Conservation (phyloP, 2,797 vertebrate species). For the Mormyrops boulengeri region DNA sequence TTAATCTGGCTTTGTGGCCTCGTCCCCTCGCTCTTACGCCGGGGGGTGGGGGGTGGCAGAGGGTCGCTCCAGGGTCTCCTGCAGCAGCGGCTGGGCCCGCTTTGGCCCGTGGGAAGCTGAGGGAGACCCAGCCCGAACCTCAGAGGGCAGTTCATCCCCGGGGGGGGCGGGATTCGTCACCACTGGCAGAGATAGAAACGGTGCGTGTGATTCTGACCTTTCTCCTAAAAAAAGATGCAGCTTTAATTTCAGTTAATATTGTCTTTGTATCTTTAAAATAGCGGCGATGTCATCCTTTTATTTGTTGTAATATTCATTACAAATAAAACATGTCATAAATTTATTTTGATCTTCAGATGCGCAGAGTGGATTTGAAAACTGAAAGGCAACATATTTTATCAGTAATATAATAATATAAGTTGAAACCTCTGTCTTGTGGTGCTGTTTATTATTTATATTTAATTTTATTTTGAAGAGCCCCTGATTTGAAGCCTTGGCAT, state of each 20-base stretch:
- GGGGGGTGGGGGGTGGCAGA: not conserved
- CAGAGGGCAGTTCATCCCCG: not conserved
- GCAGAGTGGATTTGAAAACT: not conserved
- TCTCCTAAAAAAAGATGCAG: not conserved
- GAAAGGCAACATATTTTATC: not conserved
- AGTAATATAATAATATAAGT: too few species aligned
- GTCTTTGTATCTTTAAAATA: not conserved
- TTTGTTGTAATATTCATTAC: not conserved
- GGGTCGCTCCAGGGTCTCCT: not conserved
- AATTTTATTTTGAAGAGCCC: not conserved
- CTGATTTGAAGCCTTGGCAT: not conserved
- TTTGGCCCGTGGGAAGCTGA: not conserved
- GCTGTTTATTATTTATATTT: not conserved
- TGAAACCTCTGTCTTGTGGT: not conserved
- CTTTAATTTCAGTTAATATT: not conserved
- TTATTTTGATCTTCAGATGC: not conserved
- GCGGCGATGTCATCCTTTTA: not conserved
- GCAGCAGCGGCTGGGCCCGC: not conserved
- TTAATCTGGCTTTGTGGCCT: not conserved
- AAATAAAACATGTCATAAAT: not conserved
- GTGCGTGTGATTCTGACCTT: not conserved
- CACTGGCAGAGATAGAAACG: not conserved
- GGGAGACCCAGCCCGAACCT: not conserved
- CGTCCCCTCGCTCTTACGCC: not conserved
- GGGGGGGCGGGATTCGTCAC: not conserved